Evolutionary conservation across 2,113 vertebrate genomes (phyloP).

Genomic region (Carassius gibelio): DNA sequence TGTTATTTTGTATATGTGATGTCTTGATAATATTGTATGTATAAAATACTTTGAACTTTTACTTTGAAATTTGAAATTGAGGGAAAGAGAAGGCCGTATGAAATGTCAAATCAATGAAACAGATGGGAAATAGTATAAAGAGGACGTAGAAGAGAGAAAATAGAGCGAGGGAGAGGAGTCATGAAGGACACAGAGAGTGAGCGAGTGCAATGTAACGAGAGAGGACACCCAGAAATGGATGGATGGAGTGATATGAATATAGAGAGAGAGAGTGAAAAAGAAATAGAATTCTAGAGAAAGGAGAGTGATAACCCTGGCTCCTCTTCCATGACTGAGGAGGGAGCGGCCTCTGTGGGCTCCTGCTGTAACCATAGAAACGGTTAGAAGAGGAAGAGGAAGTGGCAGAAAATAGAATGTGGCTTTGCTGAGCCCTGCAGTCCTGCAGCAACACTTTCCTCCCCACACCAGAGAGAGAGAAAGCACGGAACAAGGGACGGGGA

Average conservation of each 20-base stretch:
- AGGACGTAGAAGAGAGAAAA: neutral
- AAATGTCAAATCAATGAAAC: neutral
- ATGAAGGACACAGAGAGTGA: neutral
- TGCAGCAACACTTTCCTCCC: constrained; percentile 55
- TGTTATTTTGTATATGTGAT: neutral
- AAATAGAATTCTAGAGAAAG: constrained; percentile 43
- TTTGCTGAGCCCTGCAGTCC: constrained; percentile 76
- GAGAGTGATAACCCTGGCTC: constrained; percentile 60
- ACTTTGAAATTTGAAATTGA: constrained; percentile 1
- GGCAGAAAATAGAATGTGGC: constrained; percentile 82
- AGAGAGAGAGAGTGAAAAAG: constrained; percentile 41
- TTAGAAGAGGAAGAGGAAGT: constrained; percentile 82
- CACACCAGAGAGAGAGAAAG: constrained; percentile 37
- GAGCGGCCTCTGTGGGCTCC: constrained; percentile 71
- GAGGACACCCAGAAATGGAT: constrained; percentile 1
- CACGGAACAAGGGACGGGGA: neutral
- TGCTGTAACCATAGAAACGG: constrained; percentile 80
- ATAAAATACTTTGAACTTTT: neutral
- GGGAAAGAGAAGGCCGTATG: neutral
- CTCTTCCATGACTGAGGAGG: constrained; percentile 55
- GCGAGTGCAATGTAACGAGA: constrained; percentile 6
- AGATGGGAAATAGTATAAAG: constrained; percentile 34
- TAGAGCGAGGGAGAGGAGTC: neutral
- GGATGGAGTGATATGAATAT: constrained; percentile 14
- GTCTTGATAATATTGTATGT: neutral